Evolutionary conservation across 2,888 invertebrate species (phyloP).

Genomic region (Selenia dentaria): DNA sequence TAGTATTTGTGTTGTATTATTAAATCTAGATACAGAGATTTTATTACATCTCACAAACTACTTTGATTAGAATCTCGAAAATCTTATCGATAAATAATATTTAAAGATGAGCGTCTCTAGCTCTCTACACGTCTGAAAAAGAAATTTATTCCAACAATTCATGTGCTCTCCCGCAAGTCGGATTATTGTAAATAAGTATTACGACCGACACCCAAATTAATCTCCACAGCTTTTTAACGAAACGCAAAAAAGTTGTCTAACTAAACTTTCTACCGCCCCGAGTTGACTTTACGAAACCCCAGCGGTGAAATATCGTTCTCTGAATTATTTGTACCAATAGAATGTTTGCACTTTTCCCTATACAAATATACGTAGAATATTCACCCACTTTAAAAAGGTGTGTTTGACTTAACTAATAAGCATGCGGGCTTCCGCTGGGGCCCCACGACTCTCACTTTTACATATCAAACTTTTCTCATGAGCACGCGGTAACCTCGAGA

Average conservation of each 20-base stretch:
- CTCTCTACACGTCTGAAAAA: slow-evolving; percentile 57
- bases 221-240: slow-evolving; percentile 72
- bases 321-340: slow-evolving; percentile 81
- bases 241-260: slow-evolving; percentile 77
- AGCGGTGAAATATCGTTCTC: slow-evolving; percentile 69
- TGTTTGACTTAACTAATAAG: slow-evolving; percentile 81
- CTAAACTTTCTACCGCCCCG: slow-evolving; percentile 57
- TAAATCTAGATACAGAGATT: too few relatives aligned
- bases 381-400: slow-evolving; percentile 72
- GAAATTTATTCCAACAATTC: slow-evolving; percentile 76
- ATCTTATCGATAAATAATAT: slow-evolving; percentile 10
- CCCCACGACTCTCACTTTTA: slow-evolving; percentile 45
- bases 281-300: slow-evolving; percentile 60
- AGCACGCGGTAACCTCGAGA: slow-evolving; percentile 26
- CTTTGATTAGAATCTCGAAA: too few relatives aligned
- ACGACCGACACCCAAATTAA: slow-evolving; percentile 74
- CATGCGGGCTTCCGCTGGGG: slow-evolving; percentile 55
- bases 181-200: slow-evolving; percentile 84
- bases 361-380: slow-evolving; percentile 68
- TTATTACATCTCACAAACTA: too few relatives aligned
- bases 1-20: too few relatives aligned
- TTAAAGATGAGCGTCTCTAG: slow-evolving; percentile 42
- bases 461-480: slow-evolving; percentile 51
- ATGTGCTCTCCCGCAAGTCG: slow-evolving; percentile 69
- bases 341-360: slow-evolving; percentile 68